phyloP scores from a whole-genome alignment of 2,113 vertebrate species.

The Bufo bufo region DNA sequence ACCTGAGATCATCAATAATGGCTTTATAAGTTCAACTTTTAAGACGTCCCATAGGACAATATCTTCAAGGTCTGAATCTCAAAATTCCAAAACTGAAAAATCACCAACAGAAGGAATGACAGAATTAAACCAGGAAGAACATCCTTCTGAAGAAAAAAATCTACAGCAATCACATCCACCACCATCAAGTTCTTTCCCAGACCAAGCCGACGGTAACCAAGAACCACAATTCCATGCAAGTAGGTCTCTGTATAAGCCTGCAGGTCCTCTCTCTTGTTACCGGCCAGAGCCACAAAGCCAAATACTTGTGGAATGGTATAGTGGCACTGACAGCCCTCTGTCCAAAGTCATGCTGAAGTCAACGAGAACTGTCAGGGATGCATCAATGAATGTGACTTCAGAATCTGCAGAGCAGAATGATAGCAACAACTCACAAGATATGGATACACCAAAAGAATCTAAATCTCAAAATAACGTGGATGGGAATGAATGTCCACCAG shows the following conservation, averaged over 20 bases:
- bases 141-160: conserved; percentile 17
- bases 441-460: not conserved
- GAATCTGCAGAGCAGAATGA: not conserved
- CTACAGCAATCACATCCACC: not conserved
- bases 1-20: not conserved
- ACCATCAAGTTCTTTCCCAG: not conserved
- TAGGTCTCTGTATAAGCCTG: conserved; percentile 39
- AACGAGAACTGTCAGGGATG: not conserved
- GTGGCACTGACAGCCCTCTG: conserved; percentile 15
- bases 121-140: conserved; percentile 60
- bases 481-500: not conserved
- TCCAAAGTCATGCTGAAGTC: conserved; percentile 32
- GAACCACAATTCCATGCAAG: not conserved
- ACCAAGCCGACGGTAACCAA: not conserved
- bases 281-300: conserved; percentile 33
- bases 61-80: not conserved
- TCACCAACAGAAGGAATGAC: not conserved
- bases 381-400: not conserved
- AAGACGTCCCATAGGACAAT: not conserved
- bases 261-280: conserved; percentile 48
- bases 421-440: not conserved
- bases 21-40: not conserved
- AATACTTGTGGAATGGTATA: conserved; percentile 7
- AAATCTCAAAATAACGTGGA: not conserved
- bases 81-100: not conserved